Conservation (phyloP, 2,797 vertebrate species). For the Pteronotus mesoamericanus region DNA sequence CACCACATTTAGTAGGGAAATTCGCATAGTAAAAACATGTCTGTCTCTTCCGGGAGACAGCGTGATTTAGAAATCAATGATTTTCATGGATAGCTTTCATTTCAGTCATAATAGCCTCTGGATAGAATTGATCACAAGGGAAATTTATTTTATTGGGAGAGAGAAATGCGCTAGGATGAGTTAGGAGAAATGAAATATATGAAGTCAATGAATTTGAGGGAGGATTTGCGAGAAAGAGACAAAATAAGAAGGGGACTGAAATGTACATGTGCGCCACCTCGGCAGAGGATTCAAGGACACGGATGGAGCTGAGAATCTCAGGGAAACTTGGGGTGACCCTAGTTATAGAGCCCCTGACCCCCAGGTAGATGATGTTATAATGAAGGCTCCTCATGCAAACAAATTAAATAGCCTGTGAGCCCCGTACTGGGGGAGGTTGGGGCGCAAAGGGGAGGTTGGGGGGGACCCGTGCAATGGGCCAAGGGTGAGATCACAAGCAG, state of each 20-base stretch:
- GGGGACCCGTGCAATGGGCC: neutral
- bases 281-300: neutral
- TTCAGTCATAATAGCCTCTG: neutral
- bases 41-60: neutral
- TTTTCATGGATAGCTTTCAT: neutral
- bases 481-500: neutral
- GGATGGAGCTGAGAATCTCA: neutral
- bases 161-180: neutral
- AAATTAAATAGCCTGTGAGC: neutral
- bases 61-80: neutral
- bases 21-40: accelerated
- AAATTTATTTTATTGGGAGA: neutral
- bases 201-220: neutral
- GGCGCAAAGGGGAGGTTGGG: neutral
- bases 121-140: neutral
- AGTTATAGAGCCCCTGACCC: neutral
- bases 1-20: neutral
- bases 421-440: accelerated
- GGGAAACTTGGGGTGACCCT: neutral
- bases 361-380: neutral
- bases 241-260: neutral
- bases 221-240: neutral
- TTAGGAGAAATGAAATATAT: neutral
- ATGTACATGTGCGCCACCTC: accelerated
- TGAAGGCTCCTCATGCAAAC: neutral